Conservation (phyloP, 2,113 vertebrate species). For the Uria aalge region DNA sequence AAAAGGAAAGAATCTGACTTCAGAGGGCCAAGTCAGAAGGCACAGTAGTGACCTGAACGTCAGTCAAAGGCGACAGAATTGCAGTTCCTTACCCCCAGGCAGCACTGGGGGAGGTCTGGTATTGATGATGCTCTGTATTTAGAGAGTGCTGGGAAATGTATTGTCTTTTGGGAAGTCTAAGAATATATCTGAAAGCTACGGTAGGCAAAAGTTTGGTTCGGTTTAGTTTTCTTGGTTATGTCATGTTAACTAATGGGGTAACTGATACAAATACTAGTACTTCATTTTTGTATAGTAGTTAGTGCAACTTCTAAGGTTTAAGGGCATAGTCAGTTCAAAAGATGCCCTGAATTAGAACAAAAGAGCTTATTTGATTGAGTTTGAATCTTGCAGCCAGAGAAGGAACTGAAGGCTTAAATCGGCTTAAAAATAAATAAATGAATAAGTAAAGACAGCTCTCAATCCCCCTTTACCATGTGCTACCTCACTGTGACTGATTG, state of each 20-base stretch:
- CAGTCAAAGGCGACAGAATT: background rate
- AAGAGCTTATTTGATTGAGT: background rate
- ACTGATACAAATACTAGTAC: background rate
- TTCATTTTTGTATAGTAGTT: background rate
- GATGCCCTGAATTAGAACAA: background rate
- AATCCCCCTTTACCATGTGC: background rate
- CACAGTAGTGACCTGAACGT: background rate
- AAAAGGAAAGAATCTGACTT: background rate
- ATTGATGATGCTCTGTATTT: background rate
- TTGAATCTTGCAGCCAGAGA: background rate
- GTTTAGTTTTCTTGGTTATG: background rate
- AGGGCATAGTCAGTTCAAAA: background rate
- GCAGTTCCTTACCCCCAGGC: background rate
- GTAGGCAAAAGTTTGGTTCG: background rate
- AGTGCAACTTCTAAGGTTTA: background rate
- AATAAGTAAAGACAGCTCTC: background rate
- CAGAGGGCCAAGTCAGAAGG: background rate
- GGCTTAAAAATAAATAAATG: background rate
- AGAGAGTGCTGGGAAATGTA: background rate
- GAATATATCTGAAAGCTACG: background rate
- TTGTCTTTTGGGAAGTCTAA: background rate
- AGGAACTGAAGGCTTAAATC: background rate
- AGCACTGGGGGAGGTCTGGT: background rate
- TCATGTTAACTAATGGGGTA: background rate
- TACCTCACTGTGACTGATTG: background rate